Evolutionary conservation across 2,113 vertebrate species (phyloP).

Genomic region (Corythornis vintsioides): DNA sequence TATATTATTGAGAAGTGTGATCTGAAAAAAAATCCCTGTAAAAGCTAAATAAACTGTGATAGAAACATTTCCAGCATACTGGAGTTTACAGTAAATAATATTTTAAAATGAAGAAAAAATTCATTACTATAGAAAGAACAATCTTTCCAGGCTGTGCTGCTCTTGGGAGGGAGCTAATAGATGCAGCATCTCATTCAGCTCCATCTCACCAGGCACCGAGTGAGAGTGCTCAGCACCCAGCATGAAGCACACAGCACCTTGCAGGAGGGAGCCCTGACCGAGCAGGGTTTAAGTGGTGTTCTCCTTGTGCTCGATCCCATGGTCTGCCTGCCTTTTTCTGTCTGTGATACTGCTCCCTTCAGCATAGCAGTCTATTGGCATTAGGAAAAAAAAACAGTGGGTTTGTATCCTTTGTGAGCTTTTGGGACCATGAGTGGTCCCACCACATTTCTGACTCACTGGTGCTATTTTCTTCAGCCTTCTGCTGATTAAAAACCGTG

Average conservation of each 20-base stretch:
- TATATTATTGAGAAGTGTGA: conserved; percentile 48
- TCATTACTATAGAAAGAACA: conserved; percentile 11
- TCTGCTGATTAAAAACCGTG: not conserved
- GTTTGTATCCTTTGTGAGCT: not conserved
- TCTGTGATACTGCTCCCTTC: not conserved
- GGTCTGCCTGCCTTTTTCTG: not conserved
- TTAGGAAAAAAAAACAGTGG: not conserved
- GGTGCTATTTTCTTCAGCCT: not conserved
- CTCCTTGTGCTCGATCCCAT: accelerated
- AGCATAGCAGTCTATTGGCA: not conserved
- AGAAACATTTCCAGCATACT: conserved; percentile 27
- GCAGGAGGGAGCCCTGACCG: not conserved
- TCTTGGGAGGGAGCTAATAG: conserved; percentile 30
- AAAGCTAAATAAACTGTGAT: conserved; percentile 46
- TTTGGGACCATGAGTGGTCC: not conserved
- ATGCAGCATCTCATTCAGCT: not conserved
- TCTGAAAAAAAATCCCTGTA: not conserved
- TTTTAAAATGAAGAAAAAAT: conserved; percentile 31
- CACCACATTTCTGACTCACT: not conserved
- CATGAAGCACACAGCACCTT: not conserved
- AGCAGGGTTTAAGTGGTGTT: not conserved
- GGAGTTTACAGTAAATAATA: conserved; percentile 54
- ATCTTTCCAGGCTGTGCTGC: conserved; percentile 8
- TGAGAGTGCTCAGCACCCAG: not conserved
- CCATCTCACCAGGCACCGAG: not conserved